These are phyloP conservation scores for Cairina moschata DNA, from an alignment of 2,113 vertebrate species.

Conservation along the genomic window DNA sequence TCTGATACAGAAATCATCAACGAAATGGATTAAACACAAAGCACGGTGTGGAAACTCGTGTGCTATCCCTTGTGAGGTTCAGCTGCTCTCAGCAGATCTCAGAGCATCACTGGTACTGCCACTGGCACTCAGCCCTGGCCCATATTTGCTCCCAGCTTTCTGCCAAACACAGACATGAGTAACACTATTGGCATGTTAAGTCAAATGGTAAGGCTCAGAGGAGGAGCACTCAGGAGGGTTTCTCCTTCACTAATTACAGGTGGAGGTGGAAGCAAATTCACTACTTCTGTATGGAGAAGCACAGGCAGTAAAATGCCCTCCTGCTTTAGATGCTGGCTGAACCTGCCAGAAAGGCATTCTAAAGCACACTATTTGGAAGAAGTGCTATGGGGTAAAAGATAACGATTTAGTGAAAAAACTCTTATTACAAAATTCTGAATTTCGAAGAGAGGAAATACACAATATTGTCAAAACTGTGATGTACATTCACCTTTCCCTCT, in stretches of 20 bases:
- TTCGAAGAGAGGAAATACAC: background rate
- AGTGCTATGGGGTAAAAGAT: background rate
- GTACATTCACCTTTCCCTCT: background rate
- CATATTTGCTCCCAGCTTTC: background rate
- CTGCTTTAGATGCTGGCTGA: too few relatives aligned
- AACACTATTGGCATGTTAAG: background rate
- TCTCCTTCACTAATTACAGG: background rate
- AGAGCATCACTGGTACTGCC: background rate
- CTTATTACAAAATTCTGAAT: background rate
- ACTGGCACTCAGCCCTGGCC: background rate
- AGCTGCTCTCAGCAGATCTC: background rate
- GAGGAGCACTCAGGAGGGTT: background rate
- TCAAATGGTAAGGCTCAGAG: background rate
- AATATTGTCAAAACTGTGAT: background rate
- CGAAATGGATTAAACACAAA: background rate
- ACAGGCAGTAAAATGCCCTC: background rate
- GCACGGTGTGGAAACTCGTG: background rate
- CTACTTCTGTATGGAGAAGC: background rate
- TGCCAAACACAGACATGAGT: background rate
- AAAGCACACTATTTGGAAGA: background rate
- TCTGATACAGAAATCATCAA: background rate
- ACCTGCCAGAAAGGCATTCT: background rate
- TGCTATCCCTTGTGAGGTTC: background rate
- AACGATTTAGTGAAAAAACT: background rate
- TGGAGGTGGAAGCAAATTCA: background rate